Evolutionary conservation across 2,888 invertebrate species (phyloP).

Genomic region (Hipparchia sbordonii): DNA sequence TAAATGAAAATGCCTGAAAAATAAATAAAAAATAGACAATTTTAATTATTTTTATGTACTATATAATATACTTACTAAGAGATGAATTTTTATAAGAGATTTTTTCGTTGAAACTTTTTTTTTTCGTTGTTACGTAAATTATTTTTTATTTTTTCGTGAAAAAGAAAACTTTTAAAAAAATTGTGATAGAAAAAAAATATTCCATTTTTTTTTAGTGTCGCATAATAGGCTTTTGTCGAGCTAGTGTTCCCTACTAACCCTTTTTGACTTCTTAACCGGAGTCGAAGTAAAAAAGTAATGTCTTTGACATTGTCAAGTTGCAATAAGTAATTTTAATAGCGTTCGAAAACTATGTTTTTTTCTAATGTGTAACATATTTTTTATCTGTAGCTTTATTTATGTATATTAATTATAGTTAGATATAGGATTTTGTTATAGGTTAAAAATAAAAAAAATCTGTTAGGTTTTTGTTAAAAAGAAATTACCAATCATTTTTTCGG

Average conservation of each 20-base stretch:
- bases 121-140: not conserved
- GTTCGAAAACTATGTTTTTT: slow-evolving; percentile 25
- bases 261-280: slow-evolving; percentile 15
- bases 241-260: slow-evolving; percentile 23
- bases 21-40: not conserved
- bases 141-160: not conserved
- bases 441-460: slow-evolving; percentile 37
- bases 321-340: slow-evolving; percentile 65
- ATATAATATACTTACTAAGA: not conserved
- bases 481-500: slow-evolving; percentile 28
- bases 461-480: slow-evolving; percentile 26
- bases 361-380: slow-evolving; percentile 64
- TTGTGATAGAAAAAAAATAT: slow-evolving; percentile 74
- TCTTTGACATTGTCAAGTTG: slow-evolving; percentile 61
- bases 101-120: slow-evolving; percentile 1
- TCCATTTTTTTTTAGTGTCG: slow-evolving; percentile 71
- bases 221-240: slow-evolving; percentile 28
- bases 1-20: not conserved
- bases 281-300: slow-evolving; percentile 32
- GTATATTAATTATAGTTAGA: slow-evolving; percentile 49
- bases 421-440: slow-evolving; percentile 43
- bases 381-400: slow-evolving; percentile 57
- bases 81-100: not conserved
- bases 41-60: not conserved
- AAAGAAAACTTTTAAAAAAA: slow-evolving; percentile 42